Percentiles rank a stretch among this genome's conserved stretches.
Evolutionary conservation across 1,140 invertebrate species (phyloP).

Genomic region (Leptinotarsa texana): DNA sequence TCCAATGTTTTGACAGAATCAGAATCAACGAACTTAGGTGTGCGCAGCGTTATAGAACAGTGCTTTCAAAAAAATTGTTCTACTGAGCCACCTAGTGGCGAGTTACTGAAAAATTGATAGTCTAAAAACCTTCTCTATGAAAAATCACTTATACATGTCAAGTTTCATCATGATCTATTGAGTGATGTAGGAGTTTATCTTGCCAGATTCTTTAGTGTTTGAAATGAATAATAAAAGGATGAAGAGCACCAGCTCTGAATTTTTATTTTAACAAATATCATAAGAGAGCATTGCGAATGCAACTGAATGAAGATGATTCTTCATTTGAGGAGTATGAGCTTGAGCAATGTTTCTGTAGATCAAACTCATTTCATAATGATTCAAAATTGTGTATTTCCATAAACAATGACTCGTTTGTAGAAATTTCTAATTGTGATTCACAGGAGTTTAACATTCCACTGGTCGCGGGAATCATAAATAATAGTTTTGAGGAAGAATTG

Average conservation of each 20-base stretch:
- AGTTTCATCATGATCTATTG: too few species aligned
- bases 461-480: background rate
- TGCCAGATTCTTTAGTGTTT: background rate
- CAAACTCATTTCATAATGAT: conserved; percentile 3
- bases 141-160: too few species aligned
- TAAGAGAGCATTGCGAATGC: conserved; percentile 1
- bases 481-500: conserved; percentile 1
- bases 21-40: too few species aligned
- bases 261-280: background rate
- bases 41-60: too few species aligned
- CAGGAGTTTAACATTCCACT: background rate
- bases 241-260: background rate
- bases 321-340: background rate
- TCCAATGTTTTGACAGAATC: too few species aligned
- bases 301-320: background rate
- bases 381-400: background rate
- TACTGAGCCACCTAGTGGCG: too few species aligned
- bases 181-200: too few species aligned
- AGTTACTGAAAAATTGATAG: too few species aligned
- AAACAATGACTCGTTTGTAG: background rate
- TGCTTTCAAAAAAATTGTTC: too few species aligned
- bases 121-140: too few species aligned
- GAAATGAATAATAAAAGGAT: background rate
- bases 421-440: background rate
- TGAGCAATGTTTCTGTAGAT: background rate